phyloP scores from a whole-genome alignment of 2,888 invertebrate genomes.

The Reticulitermes lucifugus region DNA sequence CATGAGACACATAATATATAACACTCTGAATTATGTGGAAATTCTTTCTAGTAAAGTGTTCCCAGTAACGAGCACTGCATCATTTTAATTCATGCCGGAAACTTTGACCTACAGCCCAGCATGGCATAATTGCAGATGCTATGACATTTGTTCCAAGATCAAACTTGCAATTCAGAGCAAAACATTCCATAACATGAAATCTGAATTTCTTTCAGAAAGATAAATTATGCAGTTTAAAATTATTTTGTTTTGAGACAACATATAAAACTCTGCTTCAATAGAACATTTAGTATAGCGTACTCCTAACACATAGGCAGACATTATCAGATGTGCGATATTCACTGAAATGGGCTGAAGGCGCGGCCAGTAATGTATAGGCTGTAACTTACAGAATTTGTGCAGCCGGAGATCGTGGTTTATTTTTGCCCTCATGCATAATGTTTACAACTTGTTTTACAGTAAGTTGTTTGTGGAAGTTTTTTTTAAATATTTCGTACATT shows the following conservation, averaged over 20 bases:
- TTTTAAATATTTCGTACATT: background rate
- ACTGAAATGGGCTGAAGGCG: background rate
- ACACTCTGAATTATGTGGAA: no score
- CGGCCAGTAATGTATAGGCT: background rate
- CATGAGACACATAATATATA: no score
- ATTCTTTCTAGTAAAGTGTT: no score
- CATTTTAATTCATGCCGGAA: no score
- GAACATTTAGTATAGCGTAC: background rate
- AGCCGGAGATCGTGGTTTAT: background rate
- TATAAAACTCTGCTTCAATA: background rate
- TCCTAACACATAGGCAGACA: background rate
- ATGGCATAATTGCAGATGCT: no score
- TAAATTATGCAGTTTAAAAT: background rate
- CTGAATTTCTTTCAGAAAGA: background rate
- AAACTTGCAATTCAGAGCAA: no score
- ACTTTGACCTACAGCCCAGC: no score
- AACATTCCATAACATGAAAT: background rate
- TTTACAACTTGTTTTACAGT: background rate
- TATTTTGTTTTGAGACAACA: background rate
- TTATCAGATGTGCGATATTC: background rate
- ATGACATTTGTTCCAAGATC: no score
- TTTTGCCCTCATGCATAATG: background rate
- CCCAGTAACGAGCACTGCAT: no score
- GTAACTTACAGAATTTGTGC: background rate
- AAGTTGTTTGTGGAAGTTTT: background rate